Evolutionary conservation across 2,797 vertebrate species (phyloP), one percentile per base, ranked within the genome.

Genomic region (Aselliscus stoliczkanus): DNA sequence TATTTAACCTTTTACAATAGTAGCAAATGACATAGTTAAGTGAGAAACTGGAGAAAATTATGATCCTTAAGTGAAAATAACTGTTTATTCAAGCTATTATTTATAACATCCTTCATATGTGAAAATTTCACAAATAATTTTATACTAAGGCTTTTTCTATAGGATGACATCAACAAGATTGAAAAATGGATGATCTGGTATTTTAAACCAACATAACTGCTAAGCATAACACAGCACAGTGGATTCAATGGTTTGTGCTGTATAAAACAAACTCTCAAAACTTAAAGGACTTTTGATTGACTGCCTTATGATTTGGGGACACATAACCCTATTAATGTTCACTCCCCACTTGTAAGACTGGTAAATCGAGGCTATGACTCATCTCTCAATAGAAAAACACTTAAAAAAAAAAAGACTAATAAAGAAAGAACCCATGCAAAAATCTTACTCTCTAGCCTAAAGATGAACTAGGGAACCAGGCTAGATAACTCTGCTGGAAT

Each of bases 11-110:
- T 85, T 50, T 56, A 34, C 25, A 70, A 42, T 64, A 50, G 31
- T 44, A 39, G 15, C 85, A 31, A 56, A 84, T 75, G 5, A 75
- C 23, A 44, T 44, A 93, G 73, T 79, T 58, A 50, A 90, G 80
- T 93, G 70, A 94, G 58, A 84, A 84, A 87, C 23, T 56, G 54
- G 37, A n/a, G 23, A 90, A 82, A 92, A 76, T n/a, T 31, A 82
- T 62, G 11, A 88, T 75, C 10, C 29, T 72, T 79, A 83, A 50
- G 10, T 83, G 81, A 76, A 60, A 91, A 77, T 65, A 72, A 75
- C 44, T 25, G 44, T 11, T 76, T 27, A 27, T 37, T 81, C 21
- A 77, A 69, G 34, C n/a, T 85, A 34, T 31, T 64, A 62, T 56
- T 75, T 90, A 64, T 37, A 62, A 67, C 50, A 25, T 0, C 21